Base-by-base conservation (phyloP, 2,888 invertebrate genomes). In the Barypeithes pellucidus region DNA sequence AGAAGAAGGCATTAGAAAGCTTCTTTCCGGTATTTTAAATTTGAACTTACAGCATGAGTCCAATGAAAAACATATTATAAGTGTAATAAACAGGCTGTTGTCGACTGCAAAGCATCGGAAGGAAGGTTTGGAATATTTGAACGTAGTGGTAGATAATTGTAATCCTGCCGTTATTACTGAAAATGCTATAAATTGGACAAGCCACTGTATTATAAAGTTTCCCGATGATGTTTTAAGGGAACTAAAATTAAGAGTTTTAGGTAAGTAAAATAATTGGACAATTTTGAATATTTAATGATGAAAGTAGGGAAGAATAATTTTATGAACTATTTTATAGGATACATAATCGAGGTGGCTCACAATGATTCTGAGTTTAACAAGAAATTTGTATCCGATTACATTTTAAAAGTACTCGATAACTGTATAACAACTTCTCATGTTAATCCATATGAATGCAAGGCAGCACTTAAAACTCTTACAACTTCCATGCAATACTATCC, bases 101-200 rank as follows among this genome's bases (percentile, higher is more conserved):
- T 75, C 77, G 5, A 59, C 67, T 60, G 74, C 78, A 20, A 80
- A 76, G 29, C 14, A 63, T 50, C 73, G 76, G 16, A 63, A 60
- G 61, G 68, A 77, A 50, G 81, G 81, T n/a, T 76, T 80, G 60
- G 78, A 80, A 36, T 76, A 72, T 41, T 73, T 81, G 47, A 74
- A 74, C 57, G 41, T 72, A 11, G 39, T 80, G 29, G 61, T 81
- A 16, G 50, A 68, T 39, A 67, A 72, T 52, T 78, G 76, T 66
- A 75, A 76, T 16, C n/a, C 59, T 22, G 62, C 62, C 61, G 18
- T 72, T 24, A 67, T 79, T 20, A 52, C 41, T 20, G 77, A 78
- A 29, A 78, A 79, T 67, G 73, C 77, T 7, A 43, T 77, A 14
- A 76, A 65, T 20, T 80, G 80, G 80, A 47, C 77, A 11, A 74